phyloP scores from a whole-genome alignment of 1,140 invertebrate genomes.

The Meteorus sp. region DNA sequence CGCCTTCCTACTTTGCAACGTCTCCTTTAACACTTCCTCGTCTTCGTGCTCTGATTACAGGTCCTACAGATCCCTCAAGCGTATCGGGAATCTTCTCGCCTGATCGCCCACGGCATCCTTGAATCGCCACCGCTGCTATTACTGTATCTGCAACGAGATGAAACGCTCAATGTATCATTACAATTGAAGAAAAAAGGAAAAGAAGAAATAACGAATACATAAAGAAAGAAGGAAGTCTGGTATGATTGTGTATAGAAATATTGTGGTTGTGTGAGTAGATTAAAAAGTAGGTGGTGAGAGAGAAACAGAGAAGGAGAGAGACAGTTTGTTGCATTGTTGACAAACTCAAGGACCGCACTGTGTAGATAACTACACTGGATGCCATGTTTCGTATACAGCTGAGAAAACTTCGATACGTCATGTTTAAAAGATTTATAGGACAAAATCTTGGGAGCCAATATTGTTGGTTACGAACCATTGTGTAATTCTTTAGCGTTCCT shows the following conservation, averaged over 20 bases:
- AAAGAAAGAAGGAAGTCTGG: slow-evolving; percentile 6
- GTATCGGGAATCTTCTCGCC: slow-evolving; percentile 28
- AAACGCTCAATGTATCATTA: slow-evolving; percentile 24
- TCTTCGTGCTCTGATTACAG: not conserved
- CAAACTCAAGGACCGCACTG: not conserved
- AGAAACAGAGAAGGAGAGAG: not conserved
- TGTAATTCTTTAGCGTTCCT: slow-evolving; percentile 14
- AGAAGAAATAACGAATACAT: too few species aligned
- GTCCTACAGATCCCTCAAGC: slow-evolving; percentile 24
- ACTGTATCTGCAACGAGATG: slow-evolving; percentile 28
- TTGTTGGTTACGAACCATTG: slow-evolving; percentile 15
- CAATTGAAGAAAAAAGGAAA: not conserved
- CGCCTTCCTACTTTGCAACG: not conserved
- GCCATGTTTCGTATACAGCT: not conserved
- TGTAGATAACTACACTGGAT: not conserved
- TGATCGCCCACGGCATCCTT: slow-evolving; percentile 41
- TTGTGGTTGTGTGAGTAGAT: too few species aligned
- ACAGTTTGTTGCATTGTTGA: not conserved
- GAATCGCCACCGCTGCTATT: slow-evolving; percentile 21
- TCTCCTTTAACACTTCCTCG: slow-evolving; percentile 1
- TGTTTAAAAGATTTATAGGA: slow-evolving; percentile 17
- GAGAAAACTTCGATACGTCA: slow-evolving; percentile 13
- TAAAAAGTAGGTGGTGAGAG: not conserved
- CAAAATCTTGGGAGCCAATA: slow-evolving; percentile 16
- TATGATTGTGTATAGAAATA: not conserved